Percentiles rank a stretch among this genome's conserved stretches.
These are phyloP conservation scores for Odontamblyopus rebecca DNA, from an alignment of 2,797 vertebrate species.

Conservation along the genomic window DNA sequence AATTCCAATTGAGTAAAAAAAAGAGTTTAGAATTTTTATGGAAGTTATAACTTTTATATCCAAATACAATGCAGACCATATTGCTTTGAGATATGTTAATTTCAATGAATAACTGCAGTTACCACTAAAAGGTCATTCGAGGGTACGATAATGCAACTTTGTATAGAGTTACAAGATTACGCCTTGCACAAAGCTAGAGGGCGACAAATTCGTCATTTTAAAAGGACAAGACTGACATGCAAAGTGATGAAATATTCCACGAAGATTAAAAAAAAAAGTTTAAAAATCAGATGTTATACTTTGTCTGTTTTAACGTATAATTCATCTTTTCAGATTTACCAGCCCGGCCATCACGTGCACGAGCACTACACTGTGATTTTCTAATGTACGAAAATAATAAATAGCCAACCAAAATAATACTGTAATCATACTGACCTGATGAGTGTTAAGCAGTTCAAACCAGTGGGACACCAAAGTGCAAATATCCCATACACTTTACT, in stretches of 20 bases:
- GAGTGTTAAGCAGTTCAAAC: not conserved
- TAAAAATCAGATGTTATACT: no score
- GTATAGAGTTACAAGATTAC: no score
- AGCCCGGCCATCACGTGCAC: not conserved
- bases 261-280: no score
- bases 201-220: not conserved
- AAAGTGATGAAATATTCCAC: not conserved
- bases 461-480: not conserved
- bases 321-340: not conserved
- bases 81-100: not conserved
- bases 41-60: not conserved
- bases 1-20: not conserved
- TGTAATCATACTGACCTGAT: slow-evolving; percentile 32
- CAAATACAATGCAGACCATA: not conserved
- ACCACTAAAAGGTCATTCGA: not conserved
- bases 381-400: not conserved
- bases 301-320: not conserved
- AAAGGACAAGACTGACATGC: not conserved
- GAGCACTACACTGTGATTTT: no score
- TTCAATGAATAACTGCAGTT: not conserved
- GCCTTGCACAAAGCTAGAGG: not conserved
- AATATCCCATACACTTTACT: not conserved
- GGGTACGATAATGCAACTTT: not conserved
- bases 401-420: not conserved
- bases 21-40: not conserved